Percentiles rank a stretch among this genome's conserved stretches.
Conservation (phyloP, 1,140 invertebrate genomes). For the Euglossa dilemma region DNA sequence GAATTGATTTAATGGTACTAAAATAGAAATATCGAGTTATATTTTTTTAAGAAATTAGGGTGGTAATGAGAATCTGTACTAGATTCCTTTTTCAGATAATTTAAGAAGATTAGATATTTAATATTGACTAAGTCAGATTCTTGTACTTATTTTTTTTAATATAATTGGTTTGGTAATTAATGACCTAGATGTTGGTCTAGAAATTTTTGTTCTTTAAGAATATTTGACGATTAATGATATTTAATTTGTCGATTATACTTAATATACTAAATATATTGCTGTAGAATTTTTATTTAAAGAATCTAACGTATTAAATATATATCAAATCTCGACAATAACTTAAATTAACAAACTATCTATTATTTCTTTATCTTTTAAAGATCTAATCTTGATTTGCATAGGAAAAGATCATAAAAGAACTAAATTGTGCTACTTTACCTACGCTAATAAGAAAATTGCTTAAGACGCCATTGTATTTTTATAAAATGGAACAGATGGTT, state of each 20-base stretch:
- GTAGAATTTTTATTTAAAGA: too few species aligned
- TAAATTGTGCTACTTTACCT: background rate
- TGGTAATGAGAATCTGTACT: background rate
- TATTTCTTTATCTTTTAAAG: background rate
- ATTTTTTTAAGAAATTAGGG: background rate
- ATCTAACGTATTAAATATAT: background rate
- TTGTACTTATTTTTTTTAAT: too few species aligned
- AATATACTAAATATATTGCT: too few species aligned
- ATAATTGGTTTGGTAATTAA: too few species aligned
- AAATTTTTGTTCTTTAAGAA: too few species aligned
- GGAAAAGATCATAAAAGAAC: background rate
- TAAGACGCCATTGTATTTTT: background rate
- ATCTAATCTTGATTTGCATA: background rate
- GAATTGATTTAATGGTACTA: too few species aligned
- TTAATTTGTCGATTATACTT: too few species aligned
- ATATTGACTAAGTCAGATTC: too few species aligned
- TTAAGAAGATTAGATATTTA: background rate
- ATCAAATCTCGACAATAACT: background rate
- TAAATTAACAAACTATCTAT: background rate
- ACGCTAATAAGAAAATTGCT: background rate
- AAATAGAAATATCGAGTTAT: too few species aligned
- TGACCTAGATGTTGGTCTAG: too few species aligned
- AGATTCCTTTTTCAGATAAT: background rate
- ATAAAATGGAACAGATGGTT: background rate
- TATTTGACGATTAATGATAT: too few species aligned